Evolutionary conservation across 2,888 invertebrate genomes (phyloP).

Genomic region (Camptogramma bilineatum): DNA sequence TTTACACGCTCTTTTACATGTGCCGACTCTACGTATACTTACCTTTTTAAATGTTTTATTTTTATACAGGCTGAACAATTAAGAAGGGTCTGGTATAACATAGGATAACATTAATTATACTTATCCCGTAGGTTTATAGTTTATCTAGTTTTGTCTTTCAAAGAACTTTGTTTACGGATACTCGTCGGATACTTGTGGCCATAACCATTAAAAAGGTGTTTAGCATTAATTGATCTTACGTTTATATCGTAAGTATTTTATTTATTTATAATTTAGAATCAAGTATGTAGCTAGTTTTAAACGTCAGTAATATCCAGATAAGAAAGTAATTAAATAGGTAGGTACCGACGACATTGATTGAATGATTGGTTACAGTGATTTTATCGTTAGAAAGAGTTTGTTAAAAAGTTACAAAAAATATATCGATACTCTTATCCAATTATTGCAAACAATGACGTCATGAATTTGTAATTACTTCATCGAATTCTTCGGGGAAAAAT

Average conservation of each 20-base stretch:
- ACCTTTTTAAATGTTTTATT: too few relatives aligned
- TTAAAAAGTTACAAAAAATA: neutral
- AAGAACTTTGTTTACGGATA: too few relatives aligned
- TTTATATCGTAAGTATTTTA: neutral
- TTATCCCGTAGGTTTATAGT: too few relatives aligned
- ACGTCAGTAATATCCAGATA: neutral
- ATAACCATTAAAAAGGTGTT: neutral
- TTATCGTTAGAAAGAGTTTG: neutral
- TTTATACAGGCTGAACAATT: too few relatives aligned
- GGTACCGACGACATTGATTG: neutral
- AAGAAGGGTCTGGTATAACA: too few relatives aligned
- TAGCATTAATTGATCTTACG: conserved; percentile 2
- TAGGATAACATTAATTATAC: too few relatives aligned
- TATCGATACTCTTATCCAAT: conserved; percentile 9
- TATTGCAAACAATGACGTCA: conserved; percentile 2
- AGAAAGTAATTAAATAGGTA: neutral
- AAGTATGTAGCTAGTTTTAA: neutral
- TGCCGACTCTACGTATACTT: too few relatives aligned
- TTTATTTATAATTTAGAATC: too few relatives aligned
- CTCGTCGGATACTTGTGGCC: neutral
- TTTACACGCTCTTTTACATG: too few relatives aligned
- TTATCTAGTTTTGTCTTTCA: too few relatives aligned
- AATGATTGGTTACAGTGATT: neutral
- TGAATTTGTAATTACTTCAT: conserved; percentile 6
- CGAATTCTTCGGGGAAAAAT: neutral